Conservation (phyloP, 2,797 vertebrate genomes). For the Ceryle rudis region DNA sequence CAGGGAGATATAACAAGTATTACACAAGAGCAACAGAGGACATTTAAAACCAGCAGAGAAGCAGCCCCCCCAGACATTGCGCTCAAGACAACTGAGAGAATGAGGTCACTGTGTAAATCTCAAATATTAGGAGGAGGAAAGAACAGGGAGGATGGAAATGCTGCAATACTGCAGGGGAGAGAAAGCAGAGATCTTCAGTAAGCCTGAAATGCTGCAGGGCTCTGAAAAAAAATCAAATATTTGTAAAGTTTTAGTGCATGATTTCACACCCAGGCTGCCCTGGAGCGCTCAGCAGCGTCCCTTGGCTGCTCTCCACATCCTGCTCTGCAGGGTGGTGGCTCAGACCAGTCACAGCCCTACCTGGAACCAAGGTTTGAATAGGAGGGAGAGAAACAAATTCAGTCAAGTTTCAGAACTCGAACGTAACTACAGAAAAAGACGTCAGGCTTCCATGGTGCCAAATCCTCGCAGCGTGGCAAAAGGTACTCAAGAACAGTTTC, state of each 20-base stretch:
- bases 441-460: neutral
- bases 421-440: neutral
- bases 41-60: neutral
- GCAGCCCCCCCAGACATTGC: neutral
- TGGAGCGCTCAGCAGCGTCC: neutral
- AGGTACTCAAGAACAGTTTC: neutral
- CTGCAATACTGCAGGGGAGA: neutral
- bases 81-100: neutral
- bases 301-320: slow-evolving; percentile 72
- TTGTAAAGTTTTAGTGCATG: slow-evolving; percentile 43
- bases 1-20: neutral
- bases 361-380: slow-evolving; percentile 14
- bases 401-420: slow-evolving; percentile 6
- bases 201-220: slow-evolving; percentile 8
- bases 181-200: neutral
- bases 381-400: slow-evolving; percentile 24
- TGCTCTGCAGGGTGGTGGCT: slow-evolving; percentile 58
- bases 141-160: neutral
- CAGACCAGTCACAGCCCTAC: slow-evolving; percentile 3
- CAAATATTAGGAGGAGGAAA: neutral
- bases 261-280: slow-evolving; percentile 14
- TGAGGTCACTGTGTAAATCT: neutral
- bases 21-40: neutral
- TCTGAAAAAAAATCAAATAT: slow-evolving; percentile 52
- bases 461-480: neutral